Conservation (phyloP, 2,888 invertebrate genomes). For the Junonia oenone region DNA sequence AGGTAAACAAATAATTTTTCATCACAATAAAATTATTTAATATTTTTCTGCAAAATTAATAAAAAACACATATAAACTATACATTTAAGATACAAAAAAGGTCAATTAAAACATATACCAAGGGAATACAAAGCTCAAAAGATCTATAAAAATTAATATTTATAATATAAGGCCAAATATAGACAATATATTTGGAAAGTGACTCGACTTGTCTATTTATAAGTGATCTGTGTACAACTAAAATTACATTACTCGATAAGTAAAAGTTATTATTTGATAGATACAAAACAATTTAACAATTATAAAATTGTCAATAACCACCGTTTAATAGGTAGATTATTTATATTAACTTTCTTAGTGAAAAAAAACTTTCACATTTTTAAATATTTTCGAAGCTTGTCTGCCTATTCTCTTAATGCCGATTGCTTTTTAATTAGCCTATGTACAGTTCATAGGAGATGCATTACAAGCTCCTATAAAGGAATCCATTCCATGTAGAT, state of each 20-base stretch:
- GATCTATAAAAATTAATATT: not conserved
- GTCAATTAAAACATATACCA: not conserved
- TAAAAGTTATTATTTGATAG: not conserved
- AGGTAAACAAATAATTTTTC: not conserved
- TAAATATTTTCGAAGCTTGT: not conserved
- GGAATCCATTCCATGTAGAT: conserved; percentile 47
- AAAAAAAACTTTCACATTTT: not conserved
- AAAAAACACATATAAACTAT: not conserved
- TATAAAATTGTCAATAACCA: not conserved
- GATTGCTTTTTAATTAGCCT: not conserved
- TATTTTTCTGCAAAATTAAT: not conserved
- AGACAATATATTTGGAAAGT: not conserved
- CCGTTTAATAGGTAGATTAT: not conserved
- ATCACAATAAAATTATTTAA: not conserved
- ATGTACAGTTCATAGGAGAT: not conserved
- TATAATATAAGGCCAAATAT: not conserved
- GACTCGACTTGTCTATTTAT: not conserved
- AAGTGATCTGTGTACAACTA: not conserved
- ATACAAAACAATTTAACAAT: not conserved
- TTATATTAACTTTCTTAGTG: not conserved
- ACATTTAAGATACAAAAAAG: not conserved
- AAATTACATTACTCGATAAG: not conserved
- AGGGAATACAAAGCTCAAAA: not conserved
- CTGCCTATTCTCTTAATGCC: not conserved
- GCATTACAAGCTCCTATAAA: not conserved